These are phyloP conservation scores for Theristicus caerulescens DNA, from an alignment of 2,113 vertebrate species.

Conservation along the genomic window DNA sequence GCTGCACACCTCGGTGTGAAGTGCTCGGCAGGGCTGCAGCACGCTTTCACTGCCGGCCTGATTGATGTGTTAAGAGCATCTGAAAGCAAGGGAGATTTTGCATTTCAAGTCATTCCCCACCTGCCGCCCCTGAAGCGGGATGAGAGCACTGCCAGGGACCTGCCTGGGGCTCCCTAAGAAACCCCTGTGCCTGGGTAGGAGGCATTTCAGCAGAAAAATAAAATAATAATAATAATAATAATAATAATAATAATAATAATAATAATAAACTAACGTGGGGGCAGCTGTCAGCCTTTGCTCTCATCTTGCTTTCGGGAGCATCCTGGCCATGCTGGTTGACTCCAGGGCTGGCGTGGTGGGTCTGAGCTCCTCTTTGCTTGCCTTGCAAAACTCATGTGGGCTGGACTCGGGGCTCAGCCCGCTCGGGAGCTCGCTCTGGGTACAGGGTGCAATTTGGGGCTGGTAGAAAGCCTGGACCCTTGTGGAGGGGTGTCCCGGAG, in stretches of 20 bases:
- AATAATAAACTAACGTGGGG: not conserved
- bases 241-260: not conserved
- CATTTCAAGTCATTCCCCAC: not conserved
- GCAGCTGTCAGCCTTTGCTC: not conserved
- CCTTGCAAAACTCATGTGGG: rapidly evolving
- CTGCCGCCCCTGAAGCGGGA: not conserved
- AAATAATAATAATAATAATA: not conserved
- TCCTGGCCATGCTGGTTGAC: not conserved
- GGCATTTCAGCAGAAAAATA: not conserved
- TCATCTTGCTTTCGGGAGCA: not conserved
- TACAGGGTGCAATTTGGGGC: not conserved
- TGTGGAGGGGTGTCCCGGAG: not conserved
- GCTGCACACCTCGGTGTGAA: not conserved
- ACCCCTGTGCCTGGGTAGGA: rapidly evolving
- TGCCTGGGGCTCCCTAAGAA: not conserved
- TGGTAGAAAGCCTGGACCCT: not conserved
- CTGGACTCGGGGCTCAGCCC: not conserved
- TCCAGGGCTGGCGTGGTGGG: not conserved
- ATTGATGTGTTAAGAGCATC: not conserved
- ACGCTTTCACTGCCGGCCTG: not conserved
- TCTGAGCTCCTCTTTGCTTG: not conserved
- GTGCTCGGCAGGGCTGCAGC: not conserved
- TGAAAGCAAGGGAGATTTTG: not conserved
- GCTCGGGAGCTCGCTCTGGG: not conserved
- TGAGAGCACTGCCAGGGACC: not conserved